A percentile compares a stretch with the other conserved stretches of the same genome.
Conservation (phyloP, 1,140 invertebrate species). For the Drosophila orena region DNA sequence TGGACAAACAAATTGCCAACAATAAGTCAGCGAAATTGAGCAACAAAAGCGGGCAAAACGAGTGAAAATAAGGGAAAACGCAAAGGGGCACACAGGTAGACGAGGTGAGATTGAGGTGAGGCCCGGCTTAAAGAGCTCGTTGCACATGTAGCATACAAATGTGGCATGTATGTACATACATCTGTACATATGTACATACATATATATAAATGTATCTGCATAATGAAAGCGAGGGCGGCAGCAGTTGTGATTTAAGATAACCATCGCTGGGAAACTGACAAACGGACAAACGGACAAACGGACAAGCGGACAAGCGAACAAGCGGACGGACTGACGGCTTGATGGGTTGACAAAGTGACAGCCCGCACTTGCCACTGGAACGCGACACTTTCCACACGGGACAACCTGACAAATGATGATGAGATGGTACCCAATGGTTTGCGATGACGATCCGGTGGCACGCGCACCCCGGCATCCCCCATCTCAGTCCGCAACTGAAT, state of each 20-base stretch:
- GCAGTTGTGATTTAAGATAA: slow-evolving; percentile 48
- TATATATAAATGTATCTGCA: background rate
- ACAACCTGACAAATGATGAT: slow-evolving; percentile 42
- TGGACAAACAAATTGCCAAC: slow-evolving; percentile 45
- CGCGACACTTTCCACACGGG: slow-evolving; percentile 31
- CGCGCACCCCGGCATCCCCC: background rate
- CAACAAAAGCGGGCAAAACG: slow-evolving; percentile 12
- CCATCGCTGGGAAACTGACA: slow-evolving; percentile 6
- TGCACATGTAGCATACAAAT: background rate
- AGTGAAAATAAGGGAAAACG: slow-evolving; percentile 1
- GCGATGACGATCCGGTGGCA: slow-evolving; percentile 10
- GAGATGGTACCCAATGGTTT: slow-evolving; percentile 3
- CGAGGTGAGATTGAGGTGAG: slow-evolving; percentile 8
- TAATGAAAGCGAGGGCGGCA: slow-evolving; percentile 32
- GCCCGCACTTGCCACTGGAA: slow-evolving; percentile 29
- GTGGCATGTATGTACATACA: background rate
- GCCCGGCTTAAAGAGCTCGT: slow-evolving; percentile 10
- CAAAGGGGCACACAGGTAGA: slow-evolving; percentile 20
- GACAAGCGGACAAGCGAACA: background rate
- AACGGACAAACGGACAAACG: background rate
- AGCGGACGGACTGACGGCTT: background rate
- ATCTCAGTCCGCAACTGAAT: background rate
- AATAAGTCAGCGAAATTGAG: slow-evolving; percentile 53
- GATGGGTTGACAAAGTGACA: slow-evolving; percentile 12
- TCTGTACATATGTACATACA: too few species aligned